These are phyloP conservation scores for Trematomus bernacchii DNA, from an alignment of 2,797 vertebrate species.

Conservation along the genomic window DNA sequence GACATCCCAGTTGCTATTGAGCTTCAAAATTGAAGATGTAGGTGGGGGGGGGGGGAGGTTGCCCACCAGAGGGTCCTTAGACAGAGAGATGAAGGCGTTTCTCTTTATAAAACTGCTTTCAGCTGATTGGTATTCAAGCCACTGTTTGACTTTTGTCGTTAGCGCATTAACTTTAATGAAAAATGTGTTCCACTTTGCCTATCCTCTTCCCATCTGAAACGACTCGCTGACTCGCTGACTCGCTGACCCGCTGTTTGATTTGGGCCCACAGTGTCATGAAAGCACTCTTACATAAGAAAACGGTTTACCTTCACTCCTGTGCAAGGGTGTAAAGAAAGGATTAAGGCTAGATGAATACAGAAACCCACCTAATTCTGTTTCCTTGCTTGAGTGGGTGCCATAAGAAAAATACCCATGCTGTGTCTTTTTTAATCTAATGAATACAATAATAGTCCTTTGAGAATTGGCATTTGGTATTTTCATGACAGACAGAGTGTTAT, in stretches of 20 bases:
- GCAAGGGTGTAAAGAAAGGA: conserved; percentile 1
- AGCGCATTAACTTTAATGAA: conserved; percentile 67
- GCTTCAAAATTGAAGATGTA: conserved; percentile 38
- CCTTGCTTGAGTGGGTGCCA: conserved; percentile 8
- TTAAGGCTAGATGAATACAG: conserved; percentile 15
- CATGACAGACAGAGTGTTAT: conserved; percentile 56
- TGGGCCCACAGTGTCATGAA: conserved; percentile 27
- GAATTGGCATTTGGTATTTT: conserved; percentile 52
- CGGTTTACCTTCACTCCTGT: not conserved
- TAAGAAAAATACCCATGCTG: conserved; percentile 1
- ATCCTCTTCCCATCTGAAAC: conserved; percentile 38
- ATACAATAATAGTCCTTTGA: conserved; percentile 49
- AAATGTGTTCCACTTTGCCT: conserved; percentile 56
- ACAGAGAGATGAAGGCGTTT: conserved; percentile 44
- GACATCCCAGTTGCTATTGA: conserved; percentile 39
- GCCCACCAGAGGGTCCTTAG: conserved; percentile 23
- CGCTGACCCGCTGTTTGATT: conserved; percentile 52
- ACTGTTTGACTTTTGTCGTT: conserved; percentile 65
- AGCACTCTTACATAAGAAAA: conserved; percentile 4
- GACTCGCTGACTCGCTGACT: conserved; percentile 40
- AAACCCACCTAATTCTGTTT: not conserved
- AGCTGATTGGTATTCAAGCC: conserved; percentile 62
- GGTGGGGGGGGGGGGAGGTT: not conserved
- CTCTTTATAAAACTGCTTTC: conserved; percentile 31
- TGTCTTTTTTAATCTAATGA: conserved; percentile 52